Evolutionary conservation across 2,888 invertebrate genomes (phyloP).

Genomic region (Blomia tropicalis): DNA sequence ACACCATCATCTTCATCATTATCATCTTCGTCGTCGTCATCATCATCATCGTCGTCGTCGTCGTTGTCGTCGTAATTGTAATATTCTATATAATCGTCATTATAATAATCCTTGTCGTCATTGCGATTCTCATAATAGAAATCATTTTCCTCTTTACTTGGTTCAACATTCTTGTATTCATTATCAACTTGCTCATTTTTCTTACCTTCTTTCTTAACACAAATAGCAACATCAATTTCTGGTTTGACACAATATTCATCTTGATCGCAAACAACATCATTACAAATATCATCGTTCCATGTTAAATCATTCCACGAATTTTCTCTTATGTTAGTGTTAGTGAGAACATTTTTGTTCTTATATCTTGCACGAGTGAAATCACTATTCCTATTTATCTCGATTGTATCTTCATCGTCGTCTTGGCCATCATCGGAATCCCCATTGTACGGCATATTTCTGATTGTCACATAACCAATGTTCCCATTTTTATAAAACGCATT

Average conservation of each 20-base stretch:
- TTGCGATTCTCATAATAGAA: not conserved
- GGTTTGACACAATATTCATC: conserved; percentile 1
- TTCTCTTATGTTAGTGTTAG: too few species aligned
- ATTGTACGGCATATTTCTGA: too few species aligned
- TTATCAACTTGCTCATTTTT: not conserved
- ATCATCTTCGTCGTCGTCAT: conserved; percentile 20
- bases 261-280: not conserved
- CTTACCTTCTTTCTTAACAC: not conserved
- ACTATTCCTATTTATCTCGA: too few species aligned
- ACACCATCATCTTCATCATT: conserved; percentile 7
- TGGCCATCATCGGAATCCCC: too few species aligned
- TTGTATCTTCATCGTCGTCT: too few species aligned
- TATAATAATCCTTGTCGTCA: not conserved
- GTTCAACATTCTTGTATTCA: not conserved
- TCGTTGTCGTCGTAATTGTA: not conserved
- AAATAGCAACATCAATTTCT: not conserved
- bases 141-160: not conserved
- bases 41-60: conserved; percentile 16
- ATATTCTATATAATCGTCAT: not conserved
- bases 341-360: too few species aligned
- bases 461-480: too few species aligned
- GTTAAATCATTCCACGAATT: too few species aligned
- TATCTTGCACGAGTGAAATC: too few species aligned
- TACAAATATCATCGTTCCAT: conserved; percentile 3
- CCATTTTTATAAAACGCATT: too few species aligned